These are phyloP conservation scores for Willisornis vidua DNA, from an alignment of 2,113 vertebrate species.

Conservation along the genomic window DNA sequence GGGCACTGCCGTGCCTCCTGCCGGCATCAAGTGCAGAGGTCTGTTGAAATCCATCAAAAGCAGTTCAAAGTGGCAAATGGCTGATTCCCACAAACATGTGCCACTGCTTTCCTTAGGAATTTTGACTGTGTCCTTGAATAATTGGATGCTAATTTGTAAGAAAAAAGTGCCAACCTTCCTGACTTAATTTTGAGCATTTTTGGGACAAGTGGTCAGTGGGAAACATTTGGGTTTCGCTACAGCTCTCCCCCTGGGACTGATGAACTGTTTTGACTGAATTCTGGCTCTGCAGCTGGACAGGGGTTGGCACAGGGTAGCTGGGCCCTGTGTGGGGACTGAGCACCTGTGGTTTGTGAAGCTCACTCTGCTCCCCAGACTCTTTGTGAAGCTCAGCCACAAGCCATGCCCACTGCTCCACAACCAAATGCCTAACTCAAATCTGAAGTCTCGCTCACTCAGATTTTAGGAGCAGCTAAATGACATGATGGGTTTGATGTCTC, in stretches of 20 bases:
- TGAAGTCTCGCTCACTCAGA: not conserved
- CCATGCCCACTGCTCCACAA: not conserved
- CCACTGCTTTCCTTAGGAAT: not conserved
- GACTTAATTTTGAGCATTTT: not conserved
- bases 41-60: not conserved
- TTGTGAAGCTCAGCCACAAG: not conserved
- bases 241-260: not conserved
- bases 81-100: not conserved
- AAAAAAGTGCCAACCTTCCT: not conserved
- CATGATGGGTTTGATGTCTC: not conserved
- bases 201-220: not conserved
- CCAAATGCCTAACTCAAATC: not conserved
- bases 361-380: not conserved
- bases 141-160: not conserved
- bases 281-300: not conserved
- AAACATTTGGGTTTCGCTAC: not conserved
- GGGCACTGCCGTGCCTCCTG: fast-evolving
- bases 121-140: not conserved
- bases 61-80: not conserved
- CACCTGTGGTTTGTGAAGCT: fast-evolving
- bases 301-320: not conserved
- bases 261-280: not conserved
- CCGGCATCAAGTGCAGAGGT: fast-evolving
- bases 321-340: not conserved
- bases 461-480: not conserved